Percentiles rank a stretch among this genome's conserved stretches.
phyloP scores from a whole-genome alignment of 2,888 invertebrate genomes.

The Drosophila cracens region DNA sequence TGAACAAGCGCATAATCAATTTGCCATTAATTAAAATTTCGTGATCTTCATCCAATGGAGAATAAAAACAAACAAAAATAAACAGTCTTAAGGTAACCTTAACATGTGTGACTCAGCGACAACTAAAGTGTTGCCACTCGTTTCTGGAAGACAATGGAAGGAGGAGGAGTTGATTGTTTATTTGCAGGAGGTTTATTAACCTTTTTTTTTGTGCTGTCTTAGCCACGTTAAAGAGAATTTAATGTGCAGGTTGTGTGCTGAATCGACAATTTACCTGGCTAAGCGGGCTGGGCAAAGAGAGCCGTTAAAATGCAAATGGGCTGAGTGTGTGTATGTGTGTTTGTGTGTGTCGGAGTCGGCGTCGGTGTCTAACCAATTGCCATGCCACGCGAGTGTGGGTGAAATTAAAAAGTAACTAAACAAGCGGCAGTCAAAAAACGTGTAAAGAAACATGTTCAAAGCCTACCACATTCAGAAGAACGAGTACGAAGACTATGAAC shows the following conservation, averaged over 20 bases:
- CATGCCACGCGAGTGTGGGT: conserved; percentile 63
- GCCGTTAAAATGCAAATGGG: conserved; percentile 64
- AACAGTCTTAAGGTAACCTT: conserved; percentile 40
- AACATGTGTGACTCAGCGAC: conserved; percentile 49
- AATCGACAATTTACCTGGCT: conserved; percentile 39
- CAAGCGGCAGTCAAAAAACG: conserved; percentile 43
- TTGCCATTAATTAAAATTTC: conserved; percentile 71
- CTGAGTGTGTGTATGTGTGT: conserved; percentile 11
- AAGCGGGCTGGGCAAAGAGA: conserved; percentile 29
- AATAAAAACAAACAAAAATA: conserved; percentile 18
- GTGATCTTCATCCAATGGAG: conserved; percentile 40
- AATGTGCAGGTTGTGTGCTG: conserved; percentile 58
- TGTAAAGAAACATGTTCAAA: conserved; percentile 38
- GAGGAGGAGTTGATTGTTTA: conserved; percentile 32
- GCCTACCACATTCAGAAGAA: conserved; percentile 16
- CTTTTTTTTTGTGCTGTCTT: conserved; percentile 64
- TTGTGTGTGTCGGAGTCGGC: conserved; percentile 20
- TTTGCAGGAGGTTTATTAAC: conserved; percentile 72
- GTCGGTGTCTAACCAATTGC: conserved; percentile 46
- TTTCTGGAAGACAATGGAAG: conserved; percentile 51
- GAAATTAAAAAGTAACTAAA: conserved; percentile 73
- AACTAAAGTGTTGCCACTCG: conserved; percentile 34
- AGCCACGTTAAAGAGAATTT: conserved; percentile 77
- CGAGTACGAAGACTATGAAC: not conserved
- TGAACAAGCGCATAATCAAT: conserved; percentile 64